Conservation (phyloP, 1,140 invertebrate genomes). For the Sarcophaga peregrina region DNA sequence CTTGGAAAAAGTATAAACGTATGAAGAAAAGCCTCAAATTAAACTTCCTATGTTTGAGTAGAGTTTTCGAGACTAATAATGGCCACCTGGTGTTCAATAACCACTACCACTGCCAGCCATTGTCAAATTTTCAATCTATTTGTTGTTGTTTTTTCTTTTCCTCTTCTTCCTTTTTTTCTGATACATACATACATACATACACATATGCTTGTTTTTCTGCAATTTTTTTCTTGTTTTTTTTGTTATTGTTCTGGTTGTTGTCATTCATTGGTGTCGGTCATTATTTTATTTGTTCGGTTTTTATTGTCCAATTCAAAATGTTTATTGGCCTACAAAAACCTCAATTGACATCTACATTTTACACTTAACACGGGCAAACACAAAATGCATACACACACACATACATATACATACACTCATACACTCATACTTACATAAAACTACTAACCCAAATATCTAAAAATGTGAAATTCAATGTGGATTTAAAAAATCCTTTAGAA, state of each 20-base stretch:
- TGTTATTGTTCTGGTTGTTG: background rate
- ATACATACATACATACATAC: background rate
- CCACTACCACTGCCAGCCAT: background rate
- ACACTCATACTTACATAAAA: background rate
- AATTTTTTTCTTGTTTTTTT: conserved; percentile 11
- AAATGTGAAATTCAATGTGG: conserved; percentile 12
- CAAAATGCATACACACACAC: background rate
- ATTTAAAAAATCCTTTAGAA: conserved; percentile 29
- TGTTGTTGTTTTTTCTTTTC: background rate
- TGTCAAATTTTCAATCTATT: conserved; percentile 12
- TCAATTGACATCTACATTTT: conserved; percentile 37
- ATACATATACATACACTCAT: no score
- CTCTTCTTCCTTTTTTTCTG: no score
- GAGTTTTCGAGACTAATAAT: background rate
- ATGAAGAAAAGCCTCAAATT: no score
- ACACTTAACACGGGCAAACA: conserved; percentile 31
- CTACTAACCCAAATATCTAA: conserved; percentile 41
- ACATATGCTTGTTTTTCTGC: background rate
- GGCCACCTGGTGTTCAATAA: background rate
- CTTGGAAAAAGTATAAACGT: no score
- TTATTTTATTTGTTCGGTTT: conserved; percentile 32
- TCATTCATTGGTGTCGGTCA: background rate
- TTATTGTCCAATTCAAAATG: conserved; percentile 38
- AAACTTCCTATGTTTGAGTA: no score
- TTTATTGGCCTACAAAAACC: conserved; percentile 40